A percentile compares a stretch with the other conserved stretches of the same genome.
These are phyloP conservation scores for Hephaestus fuliginosus DNA, from an alignment of 2,797 vertebrate genomes.

Conservation along the genomic window DNA sequence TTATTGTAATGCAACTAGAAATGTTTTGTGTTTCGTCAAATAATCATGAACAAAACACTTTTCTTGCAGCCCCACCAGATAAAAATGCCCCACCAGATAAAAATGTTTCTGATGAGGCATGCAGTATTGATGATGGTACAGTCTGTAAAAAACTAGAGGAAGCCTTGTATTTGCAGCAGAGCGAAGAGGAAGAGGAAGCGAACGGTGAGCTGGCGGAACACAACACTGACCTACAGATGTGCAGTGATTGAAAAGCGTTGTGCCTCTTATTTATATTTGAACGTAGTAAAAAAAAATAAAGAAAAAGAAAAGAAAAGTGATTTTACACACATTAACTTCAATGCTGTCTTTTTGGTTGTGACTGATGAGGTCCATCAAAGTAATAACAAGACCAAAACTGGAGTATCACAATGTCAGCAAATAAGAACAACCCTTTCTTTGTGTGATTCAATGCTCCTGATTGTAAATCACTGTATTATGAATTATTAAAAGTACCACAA, in stretches of 20 bases:
- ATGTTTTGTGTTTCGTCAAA: not conserved
- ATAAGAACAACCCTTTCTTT: not conserved
- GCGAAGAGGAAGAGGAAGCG: slow-evolving; percentile 23
- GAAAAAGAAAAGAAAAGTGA: not conserved
- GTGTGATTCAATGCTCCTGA: not conserved
- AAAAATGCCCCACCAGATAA: not conserved
- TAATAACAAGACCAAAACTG: not conserved
- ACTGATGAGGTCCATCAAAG: not conserved
- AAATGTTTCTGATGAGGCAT: slow-evolving; percentile 6
- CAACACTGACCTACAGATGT: slow-evolving; percentile 18
- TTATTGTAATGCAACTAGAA: slow-evolving; percentile 28
- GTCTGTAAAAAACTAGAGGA: slow-evolving; percentile 35
- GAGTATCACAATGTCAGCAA: not conserved
- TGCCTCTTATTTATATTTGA: slow-evolving; percentile 60
- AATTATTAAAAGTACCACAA: not conserved
- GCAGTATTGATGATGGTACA: not conserved
- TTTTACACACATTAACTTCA: slow-evolving; percentile 31
- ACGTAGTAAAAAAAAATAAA: slow-evolving; percentile 10
- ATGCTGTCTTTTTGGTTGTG: slow-evolving; percentile 9
- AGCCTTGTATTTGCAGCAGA: slow-evolving; percentile 33
- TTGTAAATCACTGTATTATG: not conserved
- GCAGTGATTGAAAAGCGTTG: slow-evolving; percentile 43
- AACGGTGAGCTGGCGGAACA: slow-evolving; percentile 9
- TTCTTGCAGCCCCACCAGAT: slow-evolving; percentile 2
- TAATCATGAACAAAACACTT: slow-evolving; percentile 26